phyloP scores from a whole-genome alignment of 2,797 vertebrate species.

The Apogon talboti region DNA sequence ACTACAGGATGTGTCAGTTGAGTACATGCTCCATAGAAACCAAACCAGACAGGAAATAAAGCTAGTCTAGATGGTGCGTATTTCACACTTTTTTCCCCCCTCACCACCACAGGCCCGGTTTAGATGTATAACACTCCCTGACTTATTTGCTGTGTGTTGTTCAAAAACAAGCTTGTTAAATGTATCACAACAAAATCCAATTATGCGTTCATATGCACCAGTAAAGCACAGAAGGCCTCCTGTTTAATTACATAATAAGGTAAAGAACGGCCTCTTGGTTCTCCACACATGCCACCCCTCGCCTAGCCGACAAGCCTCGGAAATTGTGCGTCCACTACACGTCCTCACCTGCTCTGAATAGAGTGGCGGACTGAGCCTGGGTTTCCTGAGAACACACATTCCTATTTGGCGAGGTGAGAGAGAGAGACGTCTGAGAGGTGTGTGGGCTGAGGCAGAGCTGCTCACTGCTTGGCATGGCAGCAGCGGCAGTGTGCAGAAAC shows the following conservation, averaged over 20 bases:
- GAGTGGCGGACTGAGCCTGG: conserved; percentile 63
- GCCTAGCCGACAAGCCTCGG: conserved; percentile 72
- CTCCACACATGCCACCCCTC: conserved; percentile 51
- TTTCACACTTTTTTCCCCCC: conserved; percentile 43
- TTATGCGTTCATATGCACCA: conserved; percentile 22
- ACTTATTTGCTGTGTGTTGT: conserved; percentile 40
- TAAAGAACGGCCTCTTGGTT: conserved; percentile 61
- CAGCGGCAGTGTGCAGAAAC: conserved; percentile 63
- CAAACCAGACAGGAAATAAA: conserved; percentile 58
- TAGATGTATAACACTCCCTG: conserved; percentile 20
- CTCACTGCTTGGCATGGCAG: conserved; percentile 55
- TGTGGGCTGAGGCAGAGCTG: conserved; percentile 61
- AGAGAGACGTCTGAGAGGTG: conserved; percentile 72
- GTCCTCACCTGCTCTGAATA: conserved; percentile 81
- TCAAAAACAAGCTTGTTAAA: conserved; percentile 51
- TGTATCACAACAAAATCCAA: conserved; percentile 51
- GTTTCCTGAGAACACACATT: conserved; percentile 83
- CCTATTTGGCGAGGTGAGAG: conserved; percentile 77
- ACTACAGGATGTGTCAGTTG: conserved; percentile 34
- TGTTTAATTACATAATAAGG: conserved; percentile 59
- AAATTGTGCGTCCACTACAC: conserved; percentile 76
- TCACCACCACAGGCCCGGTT: conserved; percentile 38
- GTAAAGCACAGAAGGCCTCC: conserved; percentile 60
- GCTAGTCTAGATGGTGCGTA: conserved; percentile 32
- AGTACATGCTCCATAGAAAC: conserved; percentile 49